Evolutionary conservation across 1,140 invertebrate species (phyloP).

Genomic region (Temnothorax curvispinosus): DNA sequence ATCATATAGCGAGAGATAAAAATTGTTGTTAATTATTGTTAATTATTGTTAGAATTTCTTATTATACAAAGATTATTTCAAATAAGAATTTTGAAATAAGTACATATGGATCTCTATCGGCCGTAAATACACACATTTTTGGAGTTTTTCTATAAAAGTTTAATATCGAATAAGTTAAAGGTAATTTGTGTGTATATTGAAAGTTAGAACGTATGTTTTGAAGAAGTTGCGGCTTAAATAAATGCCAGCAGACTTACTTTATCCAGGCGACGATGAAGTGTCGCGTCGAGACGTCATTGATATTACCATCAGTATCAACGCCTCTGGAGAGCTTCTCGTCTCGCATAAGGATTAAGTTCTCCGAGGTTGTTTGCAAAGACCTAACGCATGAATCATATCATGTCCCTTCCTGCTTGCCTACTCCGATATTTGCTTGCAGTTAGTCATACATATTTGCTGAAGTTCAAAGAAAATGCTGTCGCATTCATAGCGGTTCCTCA

Average conservation of each 20-base stretch:
- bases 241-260: background rate
- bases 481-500: background rate
- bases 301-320: conserved; percentile 1
- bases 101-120: background rate
- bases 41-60: background rate
- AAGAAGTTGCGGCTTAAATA: conserved; percentile 1
- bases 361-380: conserved; percentile 31
- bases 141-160: background rate
- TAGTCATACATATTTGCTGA: conserved; percentile 29
- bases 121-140: background rate
- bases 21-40: background rate
- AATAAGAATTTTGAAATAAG: background rate
- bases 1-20: background rate
- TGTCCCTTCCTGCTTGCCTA: conserved; percentile 20
- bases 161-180: background rate
- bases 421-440: background rate
- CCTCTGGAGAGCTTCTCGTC: conserved; percentile 30
- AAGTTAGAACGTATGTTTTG: background rate
- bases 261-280: conserved; percentile 12
- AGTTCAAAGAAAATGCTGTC: background rate
- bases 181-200: background rate
- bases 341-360: conserved; percentile 31
- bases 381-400: conserved; percentile 30
- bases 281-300: conserved; percentile 24
- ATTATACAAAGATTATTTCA: background rate